Percentiles rank a stretch among this genome's conserved stretches.
These are phyloP conservation scores for Acanthurus lineatus DNA, from an alignment of 2,797 vertebrate genomes.

Conservation along the genomic window DNA sequence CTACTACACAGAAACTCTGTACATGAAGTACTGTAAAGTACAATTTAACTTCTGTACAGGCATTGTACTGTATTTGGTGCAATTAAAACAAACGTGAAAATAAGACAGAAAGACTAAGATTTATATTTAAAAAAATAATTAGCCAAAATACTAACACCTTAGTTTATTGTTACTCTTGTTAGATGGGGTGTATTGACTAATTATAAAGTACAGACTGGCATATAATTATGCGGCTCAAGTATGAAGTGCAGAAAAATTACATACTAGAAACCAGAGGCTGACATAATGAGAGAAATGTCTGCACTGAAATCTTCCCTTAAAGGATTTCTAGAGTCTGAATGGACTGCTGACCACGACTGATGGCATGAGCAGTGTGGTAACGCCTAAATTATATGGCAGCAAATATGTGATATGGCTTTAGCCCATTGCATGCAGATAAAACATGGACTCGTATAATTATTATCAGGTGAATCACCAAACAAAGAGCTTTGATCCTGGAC, in stretches of 20 bases:
- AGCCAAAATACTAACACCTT: not conserved
- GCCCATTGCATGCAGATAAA: not conserved
- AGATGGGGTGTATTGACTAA: not conserved
- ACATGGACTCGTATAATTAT: too few relatives aligned
- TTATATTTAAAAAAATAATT: not conserved
- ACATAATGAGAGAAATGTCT: not conserved
- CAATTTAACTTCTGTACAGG: too few relatives aligned
- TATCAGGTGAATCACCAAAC: too few relatives aligned
- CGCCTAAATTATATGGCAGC: constrained; percentile 34
- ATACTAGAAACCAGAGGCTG: not conserved
- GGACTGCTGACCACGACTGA: not conserved
- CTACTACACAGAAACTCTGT: too few relatives aligned
- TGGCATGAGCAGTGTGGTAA: constrained; percentile 1
- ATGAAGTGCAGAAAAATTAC: not conserved
- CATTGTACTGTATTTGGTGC: too few relatives aligned
- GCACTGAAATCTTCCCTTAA: not conserved
- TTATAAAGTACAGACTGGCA: not conserved
- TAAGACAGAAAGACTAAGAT: not conserved
- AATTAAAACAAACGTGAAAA: not conserved
- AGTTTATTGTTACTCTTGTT: not conserved
- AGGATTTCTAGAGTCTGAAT: not conserved
- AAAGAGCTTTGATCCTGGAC: not conserved
- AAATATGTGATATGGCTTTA: not conserved
- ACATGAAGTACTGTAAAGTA: too few relatives aligned
- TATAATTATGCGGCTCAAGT: not conserved